phyloP scores from a whole-genome alignment of 2,113 vertebrate genomes.

The Aptenodytes forsteri region DNA sequence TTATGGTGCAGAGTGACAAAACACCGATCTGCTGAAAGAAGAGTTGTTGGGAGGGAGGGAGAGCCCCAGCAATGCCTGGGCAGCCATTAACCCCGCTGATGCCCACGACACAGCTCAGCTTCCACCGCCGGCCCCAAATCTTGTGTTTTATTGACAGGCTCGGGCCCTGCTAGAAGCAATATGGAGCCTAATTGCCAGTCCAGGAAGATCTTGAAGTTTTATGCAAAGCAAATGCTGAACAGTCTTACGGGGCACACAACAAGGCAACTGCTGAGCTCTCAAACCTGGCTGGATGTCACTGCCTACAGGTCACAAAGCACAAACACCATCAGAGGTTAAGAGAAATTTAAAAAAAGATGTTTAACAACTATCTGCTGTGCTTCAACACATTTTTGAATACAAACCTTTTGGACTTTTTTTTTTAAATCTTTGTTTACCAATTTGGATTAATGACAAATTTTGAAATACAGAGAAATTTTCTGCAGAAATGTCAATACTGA shows the following conservation, averaged over 20 bases:
- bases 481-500: neutral
- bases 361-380: neutral
- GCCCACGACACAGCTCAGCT: neutral
- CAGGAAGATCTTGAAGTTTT: neutral
- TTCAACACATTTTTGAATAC: neutral
- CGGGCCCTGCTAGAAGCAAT: neutral
- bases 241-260: neutral
- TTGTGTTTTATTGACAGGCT: neutral
- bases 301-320: neutral
- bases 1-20: neutral
- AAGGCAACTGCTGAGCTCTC: neutral
- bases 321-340: neutral
- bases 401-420: neutral
- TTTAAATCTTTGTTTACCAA: neutral
- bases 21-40: neutral
- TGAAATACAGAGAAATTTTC: neutral
- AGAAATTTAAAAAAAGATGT: neutral
- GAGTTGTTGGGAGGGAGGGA: neutral
- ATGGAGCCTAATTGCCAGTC: neutral
- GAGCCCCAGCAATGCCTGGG: neutral
- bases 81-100: neutral
- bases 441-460: neutral
- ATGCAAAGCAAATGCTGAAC: neutral
- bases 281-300: neutral
- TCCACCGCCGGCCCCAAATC: neutral